These are phyloP conservation scores for Hesperia comma DNA, from an alignment of 2,888 invertebrate genomes.

Conservation along the genomic window DNA sequence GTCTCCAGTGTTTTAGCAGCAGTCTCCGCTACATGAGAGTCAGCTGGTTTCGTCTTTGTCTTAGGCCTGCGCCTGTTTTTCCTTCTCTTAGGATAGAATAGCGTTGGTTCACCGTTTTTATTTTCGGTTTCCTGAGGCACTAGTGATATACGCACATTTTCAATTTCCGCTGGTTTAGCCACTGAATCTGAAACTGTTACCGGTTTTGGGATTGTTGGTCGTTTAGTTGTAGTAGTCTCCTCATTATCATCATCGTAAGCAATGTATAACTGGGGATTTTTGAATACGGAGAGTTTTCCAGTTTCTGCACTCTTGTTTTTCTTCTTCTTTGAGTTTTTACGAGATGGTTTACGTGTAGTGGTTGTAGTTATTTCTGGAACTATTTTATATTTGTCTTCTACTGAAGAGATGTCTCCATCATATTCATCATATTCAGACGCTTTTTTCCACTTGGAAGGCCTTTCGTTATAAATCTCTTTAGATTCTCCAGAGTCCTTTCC, in stretches of 20 bases:
- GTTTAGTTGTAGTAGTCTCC: slow-evolving; percentile 43
- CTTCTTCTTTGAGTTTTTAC: slow-evolving; percentile 39
- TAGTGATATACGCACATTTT: slow-evolving; percentile 63
- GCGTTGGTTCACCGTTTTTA: slow-evolving; percentile 64
- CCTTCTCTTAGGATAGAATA: slow-evolving; percentile 67
- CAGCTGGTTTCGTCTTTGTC: slow-evolving; percentile 42
- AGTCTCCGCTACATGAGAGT: slow-evolving; percentile 42
- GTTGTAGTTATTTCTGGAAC: slow-evolving; percentile 47
- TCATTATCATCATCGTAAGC: slow-evolving; percentile 59
- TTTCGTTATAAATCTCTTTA: slow-evolving; percentile 55
- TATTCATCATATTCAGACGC: slow-evolving; percentile 66
- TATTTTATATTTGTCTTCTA: slow-evolving; percentile 62
- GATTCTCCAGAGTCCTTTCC: slow-evolving; percentile 42
- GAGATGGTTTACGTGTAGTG: slow-evolving; percentile 41
- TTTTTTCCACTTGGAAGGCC: slow-evolving; percentile 46
- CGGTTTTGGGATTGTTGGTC: slow-evolving; percentile 32
- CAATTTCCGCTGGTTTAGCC: slow-evolving; percentile 45
- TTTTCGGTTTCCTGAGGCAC: slow-evolving; percentile 57
- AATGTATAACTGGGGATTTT: slow-evolving; percentile 65
- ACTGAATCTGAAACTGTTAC: slow-evolving; percentile 41
- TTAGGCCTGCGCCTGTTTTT: slow-evolving; percentile 57
- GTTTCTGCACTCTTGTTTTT: slow-evolving; percentile 49
- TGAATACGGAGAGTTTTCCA: slow-evolving; percentile 70
- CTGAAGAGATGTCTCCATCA: slow-evolving; percentile 53
- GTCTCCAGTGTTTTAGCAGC: slow-evolving; percentile 15